phyloP scores from a whole-genome alignment of 2,888 invertebrate species.

The Diadegma fenestrale region DNA sequence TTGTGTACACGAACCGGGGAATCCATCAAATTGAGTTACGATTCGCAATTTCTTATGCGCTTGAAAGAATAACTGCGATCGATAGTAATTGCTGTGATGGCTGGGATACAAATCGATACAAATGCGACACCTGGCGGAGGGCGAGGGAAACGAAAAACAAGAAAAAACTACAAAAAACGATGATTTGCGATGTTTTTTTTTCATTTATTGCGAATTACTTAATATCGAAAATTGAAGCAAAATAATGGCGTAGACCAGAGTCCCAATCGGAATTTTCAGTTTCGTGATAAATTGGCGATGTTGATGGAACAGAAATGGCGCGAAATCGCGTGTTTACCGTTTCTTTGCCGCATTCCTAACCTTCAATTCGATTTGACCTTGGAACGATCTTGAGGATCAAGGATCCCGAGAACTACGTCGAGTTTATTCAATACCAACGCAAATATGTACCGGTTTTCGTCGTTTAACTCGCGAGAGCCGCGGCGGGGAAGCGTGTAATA shows the following conservation, averaged over 20 bases:
- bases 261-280: neutral
- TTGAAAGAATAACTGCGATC: neutral
- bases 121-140: neutral
- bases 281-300: neutral
- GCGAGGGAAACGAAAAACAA: neutral
- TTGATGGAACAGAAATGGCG: neutral
- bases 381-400: neutral
- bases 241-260: too few species aligned
- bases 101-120: neutral
- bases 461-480: neutral
- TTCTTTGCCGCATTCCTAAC: neutral
- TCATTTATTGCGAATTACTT: neutral
- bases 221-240: too few species aligned
- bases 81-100: neutral
- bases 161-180: neutral
- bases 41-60: neutral
- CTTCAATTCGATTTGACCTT: neutral
- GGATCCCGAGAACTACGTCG: neutral
- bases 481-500: slow-evolving; percentile 42
- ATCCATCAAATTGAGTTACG: neutral
- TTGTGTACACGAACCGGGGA: neutral
- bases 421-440: neutral
- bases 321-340: neutral
- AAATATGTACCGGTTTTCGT: neutral
- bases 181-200: neutral